These are phyloP conservation scores for Hemicrepidius hirtus DNA, from an alignment of 2,888 invertebrate genomes.

Conservation along the genomic window DNA sequence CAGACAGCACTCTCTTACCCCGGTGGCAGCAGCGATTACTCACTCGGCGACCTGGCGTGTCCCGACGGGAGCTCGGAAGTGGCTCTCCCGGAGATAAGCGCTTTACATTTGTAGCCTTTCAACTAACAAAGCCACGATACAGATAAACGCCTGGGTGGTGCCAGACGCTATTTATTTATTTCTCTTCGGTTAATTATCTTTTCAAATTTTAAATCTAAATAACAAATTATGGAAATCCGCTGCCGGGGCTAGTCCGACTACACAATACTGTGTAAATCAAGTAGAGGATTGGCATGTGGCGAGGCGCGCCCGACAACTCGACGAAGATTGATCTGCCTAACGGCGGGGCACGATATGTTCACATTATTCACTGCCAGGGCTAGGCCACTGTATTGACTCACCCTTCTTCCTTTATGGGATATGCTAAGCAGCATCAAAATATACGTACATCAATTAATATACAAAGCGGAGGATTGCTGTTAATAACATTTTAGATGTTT, in stretches of 20 bases:
- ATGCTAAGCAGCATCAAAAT: constrained; percentile 30
- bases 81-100: constrained; percentile 70
- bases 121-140: constrained; percentile 63
- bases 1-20: constrained; percentile 71
- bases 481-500: not conserved
- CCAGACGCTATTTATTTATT: constrained; percentile 52
- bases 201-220: constrained; percentile 60
- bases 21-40: constrained; percentile 70
- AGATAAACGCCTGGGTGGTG: constrained; percentile 60
- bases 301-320: constrained; percentile 65
- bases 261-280: constrained; percentile 67
- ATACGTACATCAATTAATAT: constrained; percentile 26
- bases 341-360: constrained; percentile 67
- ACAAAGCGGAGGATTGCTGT: not conserved
- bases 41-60: constrained; percentile 66
- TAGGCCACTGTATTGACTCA: constrained; percentile 55
- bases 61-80: constrained; percentile 68
- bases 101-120: constrained; percentile 71
- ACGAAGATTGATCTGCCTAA: constrained; percentile 67
- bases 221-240: constrained; percentile 64
- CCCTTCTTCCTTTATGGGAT: constrained; percentile 45
- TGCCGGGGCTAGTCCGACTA: constrained; percentile 58
- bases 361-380: constrained; percentile 67
- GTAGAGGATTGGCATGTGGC: constrained; percentile 69
- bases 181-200: constrained; percentile 52